Percentiles rank a stretch among this genome's conserved stretches.
Conservation (phyloP, 2,113 vertebrate species). For the Cariama cristata region DNA sequence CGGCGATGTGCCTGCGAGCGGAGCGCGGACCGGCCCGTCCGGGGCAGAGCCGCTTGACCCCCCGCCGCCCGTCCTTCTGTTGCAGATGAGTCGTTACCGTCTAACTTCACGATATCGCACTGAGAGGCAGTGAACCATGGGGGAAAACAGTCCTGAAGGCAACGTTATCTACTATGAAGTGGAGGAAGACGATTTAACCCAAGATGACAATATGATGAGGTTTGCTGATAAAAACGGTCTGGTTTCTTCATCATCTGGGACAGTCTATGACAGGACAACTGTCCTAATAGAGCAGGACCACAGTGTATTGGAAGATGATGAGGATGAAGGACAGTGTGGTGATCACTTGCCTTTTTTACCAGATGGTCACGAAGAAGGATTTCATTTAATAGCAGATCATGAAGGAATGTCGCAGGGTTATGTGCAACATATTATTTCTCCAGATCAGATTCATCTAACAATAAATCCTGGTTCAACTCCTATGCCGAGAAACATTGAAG, state of each 20-base stretch:
- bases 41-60: neutral
- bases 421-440: constrained; percentile 97
- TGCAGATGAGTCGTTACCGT: constrained; percentile 60
- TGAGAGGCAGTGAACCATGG: constrained; percentile 87
- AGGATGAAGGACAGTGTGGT: constrained; percentile 87
- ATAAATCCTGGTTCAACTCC: constrained; percentile 98
- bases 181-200: constrained; percentile 81
- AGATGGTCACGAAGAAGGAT: constrained; percentile 88
- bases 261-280: constrained; percentile 94
- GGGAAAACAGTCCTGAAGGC: constrained; percentile 90
- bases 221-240: constrained; percentile 84
- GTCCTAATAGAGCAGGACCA: constrained; percentile 98
- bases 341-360: constrained; percentile 89
- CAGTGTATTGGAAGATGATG: constrained; percentile 84
- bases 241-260: constrained; percentile 85
- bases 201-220: constrained; percentile 83
- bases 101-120: constrained; percentile 39
- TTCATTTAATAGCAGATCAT: constrained; percentile 89
- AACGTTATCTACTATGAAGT: constrained; percentile 85
- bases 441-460: constrained; percentile 96
- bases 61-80: neutral
- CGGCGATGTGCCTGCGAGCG: neutral
- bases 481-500: constrained; percentile 98
- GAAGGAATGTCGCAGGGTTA: constrained; percentile 98
- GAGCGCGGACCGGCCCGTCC: neutral